Evolutionary conservation across 2,113 vertebrate species (phyloP), one percentile per base, ranked within the genome.

Genomic region (Gavialis gangeticus): DNA sequence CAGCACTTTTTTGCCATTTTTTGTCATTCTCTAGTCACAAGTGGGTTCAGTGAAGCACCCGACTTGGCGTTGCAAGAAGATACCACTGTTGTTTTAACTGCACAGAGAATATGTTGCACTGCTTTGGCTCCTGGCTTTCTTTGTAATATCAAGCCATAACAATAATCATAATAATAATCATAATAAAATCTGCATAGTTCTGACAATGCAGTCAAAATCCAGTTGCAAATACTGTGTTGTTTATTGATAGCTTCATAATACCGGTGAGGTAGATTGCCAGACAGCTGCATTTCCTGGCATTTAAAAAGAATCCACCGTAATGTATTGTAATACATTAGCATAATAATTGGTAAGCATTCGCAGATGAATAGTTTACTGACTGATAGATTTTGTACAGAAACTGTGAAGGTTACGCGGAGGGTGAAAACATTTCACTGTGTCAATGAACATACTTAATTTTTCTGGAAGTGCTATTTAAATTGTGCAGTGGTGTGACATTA

Each of bases 391-490:
- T 98, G 98, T 98, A 98, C 97, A 95, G 98, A 97, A 98, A 97
- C 98, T 98, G 97, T 98, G 98, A 98, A 98, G 98, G 98, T 98
- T 98, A 98, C 97, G 16, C 76, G 96, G 98, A 98, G 98, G 97
- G 98, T 98, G 98, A 98, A 98, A 98, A 98, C 98, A 98, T 98
- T 98, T 98, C 97, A 96, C 98, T 98, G 98, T 98, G 98, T 98
- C 98, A 98, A 98, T 98, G 98, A 98, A 98, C 98, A 98, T 98
- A 98, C 98, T 98, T 98, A 98, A 98, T 98, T 98, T 98, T 98
- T 97, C 97, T 98, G 98, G 97, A 98, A 98, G 98, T 97, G 97
- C 98, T 96, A 97, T 98, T 98, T 98, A 97, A 98, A 98, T 98
- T 94, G 98, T 91, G 95, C 93, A 6, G 97, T 64, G 93, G 97